These are phyloP conservation scores for Sebastes miniatus DNA, from an alignment of 2,797 vertebrate species.

Conservation along the genomic window DNA sequence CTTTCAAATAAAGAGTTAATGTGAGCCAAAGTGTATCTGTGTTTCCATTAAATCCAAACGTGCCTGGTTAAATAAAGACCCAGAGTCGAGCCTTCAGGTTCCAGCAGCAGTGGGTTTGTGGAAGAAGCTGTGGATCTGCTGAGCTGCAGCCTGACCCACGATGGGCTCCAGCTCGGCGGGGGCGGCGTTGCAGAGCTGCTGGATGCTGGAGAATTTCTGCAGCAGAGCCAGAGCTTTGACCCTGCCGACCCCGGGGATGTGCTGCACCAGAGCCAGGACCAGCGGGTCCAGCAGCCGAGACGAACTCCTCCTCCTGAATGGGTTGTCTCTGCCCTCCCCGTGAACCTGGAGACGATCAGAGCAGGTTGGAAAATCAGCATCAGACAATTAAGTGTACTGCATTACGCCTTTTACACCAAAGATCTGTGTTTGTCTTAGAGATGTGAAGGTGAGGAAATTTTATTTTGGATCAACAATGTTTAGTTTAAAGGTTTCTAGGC, in stretches of 20 bases:
- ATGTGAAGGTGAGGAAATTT: too few species aligned
- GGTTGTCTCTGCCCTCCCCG: constrained; percentile 85
- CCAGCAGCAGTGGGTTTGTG: constrained; percentile 35
- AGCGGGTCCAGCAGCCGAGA: constrained; percentile 71
- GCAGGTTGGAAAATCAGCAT: neutral
- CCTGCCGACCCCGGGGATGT: constrained; percentile 88
- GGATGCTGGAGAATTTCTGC: constrained; percentile 85
- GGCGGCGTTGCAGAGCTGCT: constrained; percentile 81
- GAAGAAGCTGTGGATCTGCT: constrained; percentile 84
- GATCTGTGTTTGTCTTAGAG: neutral
- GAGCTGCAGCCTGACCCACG: constrained; percentile 81
- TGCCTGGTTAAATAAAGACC: neutral
- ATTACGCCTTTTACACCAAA: neutral
- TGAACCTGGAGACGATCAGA: constrained; percentile 78
- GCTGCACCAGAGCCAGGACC: constrained; percentile 82
- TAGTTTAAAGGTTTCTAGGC: too few species aligned
- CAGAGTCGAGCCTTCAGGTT: neutral
- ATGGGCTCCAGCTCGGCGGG: constrained; percentile 78
- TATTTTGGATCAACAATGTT: too few species aligned
- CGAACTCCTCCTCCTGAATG: constrained; percentile 76
- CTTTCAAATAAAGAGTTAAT: neutral
- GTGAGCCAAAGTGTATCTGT: neutral
- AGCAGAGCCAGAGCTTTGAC: constrained; percentile 88
- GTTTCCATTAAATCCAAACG: neutral
- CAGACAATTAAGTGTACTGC: neutral